Base-by-base conservation (phyloP, 1,140 invertebrate genomes). In the Scaptodrosophila lebanonensis region DNA sequence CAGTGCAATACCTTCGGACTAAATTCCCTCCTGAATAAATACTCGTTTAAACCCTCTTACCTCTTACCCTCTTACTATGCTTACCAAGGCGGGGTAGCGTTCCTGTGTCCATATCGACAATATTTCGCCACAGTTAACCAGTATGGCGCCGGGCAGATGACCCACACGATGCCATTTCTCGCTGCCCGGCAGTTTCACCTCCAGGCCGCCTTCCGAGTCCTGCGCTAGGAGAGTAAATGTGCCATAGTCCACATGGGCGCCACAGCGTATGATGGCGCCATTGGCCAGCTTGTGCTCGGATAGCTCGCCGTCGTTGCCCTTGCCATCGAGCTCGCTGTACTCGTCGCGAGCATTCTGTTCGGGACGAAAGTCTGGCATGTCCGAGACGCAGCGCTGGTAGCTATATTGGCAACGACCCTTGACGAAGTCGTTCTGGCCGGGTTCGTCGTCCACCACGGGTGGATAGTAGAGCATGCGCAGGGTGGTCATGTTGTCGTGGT, bases 61-160 rank as follows among this genome's bases (percentile, higher is more conserved):
- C n/a, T n/a, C n/a, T n/a, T n/a, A n/a, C n/a, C n/a, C n/a, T n/a
- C n/a, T 11, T n/a, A 2, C 6, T 20, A 11, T 17, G 12, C 88
- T 89, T 84, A 93, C 92, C 69, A 94, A 88, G 35, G 94, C 92
- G 7, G 91, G 89, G 47, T 94, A 90, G 29, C 89, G 88, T 39
- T 91, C 91, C 20, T 90, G 89, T 6, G 93, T 95, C 94, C 93
- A 95, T 29, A 89, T 88, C 35, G 93, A 91, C 25, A 96, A 84
- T 38, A 95, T 89, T 71, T 95, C 93, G 13, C 94, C 95, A 15
- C 92, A 91, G 70, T 94, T 94, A 18, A 95, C 89, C 11, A 95
- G 87, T 60, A 95, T 92, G 6, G 94, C 92, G 20, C 92, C 93
- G 0, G 93, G 93, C 18, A 95, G 88, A 72, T 95, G 93, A 0